Conservation (phyloP, 1,140 invertebrate species). For the Pararge aegeria region DNA sequence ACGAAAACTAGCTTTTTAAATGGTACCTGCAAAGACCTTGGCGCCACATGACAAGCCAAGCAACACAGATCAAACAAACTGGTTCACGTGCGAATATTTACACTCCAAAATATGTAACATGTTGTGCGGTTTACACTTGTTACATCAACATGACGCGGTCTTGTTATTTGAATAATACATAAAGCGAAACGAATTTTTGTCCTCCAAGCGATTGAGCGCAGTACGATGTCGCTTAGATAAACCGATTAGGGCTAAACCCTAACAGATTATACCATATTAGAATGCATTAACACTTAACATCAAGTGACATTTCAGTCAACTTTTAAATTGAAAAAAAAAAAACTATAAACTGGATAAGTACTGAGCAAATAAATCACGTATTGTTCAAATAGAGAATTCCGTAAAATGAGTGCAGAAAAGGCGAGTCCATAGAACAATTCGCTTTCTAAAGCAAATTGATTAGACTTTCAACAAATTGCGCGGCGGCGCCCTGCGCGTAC, state of each 20-base stretch:
- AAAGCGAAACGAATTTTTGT: too few relatives aligned
- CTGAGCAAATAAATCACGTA: constrained; percentile 7
- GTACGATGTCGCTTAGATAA: too few relatives aligned
- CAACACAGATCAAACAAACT: constrained; percentile 6
- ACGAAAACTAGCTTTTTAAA: too few relatives aligned
- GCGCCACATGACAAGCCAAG: constrained; percentile 8
- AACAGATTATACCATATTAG: too few relatives aligned
- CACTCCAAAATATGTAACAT: constrained; percentile 6
- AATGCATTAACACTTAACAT: too few relatives aligned
- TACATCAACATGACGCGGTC: constrained; percentile 18
- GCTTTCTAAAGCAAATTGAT: constrained; percentile 76
- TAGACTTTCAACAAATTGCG: constrained; percentile 71
- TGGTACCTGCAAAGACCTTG: neutral
- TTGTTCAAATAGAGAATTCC: constrained; percentile 14
- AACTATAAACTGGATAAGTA: constrained; percentile 1
- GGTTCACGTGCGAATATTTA: constrained; percentile 15
- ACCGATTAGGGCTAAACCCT: too few relatives aligned
- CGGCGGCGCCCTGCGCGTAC: constrained; percentile 34
- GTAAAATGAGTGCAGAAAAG: constrained; percentile 25
- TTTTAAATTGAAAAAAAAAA: neutral
- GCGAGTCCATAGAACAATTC: constrained; percentile 40
- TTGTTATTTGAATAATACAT: constrained; percentile 4
- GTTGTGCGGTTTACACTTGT: constrained; percentile 22
- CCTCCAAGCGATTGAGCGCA: too few relatives aligned
- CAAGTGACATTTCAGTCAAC: too few relatives aligned